Percentiles rank a stretch among this genome's conserved stretches.
Evolutionary conservation across 2,888 invertebrate genomes (phyloP).

Genomic region (Spilarctia lutea): DNA sequence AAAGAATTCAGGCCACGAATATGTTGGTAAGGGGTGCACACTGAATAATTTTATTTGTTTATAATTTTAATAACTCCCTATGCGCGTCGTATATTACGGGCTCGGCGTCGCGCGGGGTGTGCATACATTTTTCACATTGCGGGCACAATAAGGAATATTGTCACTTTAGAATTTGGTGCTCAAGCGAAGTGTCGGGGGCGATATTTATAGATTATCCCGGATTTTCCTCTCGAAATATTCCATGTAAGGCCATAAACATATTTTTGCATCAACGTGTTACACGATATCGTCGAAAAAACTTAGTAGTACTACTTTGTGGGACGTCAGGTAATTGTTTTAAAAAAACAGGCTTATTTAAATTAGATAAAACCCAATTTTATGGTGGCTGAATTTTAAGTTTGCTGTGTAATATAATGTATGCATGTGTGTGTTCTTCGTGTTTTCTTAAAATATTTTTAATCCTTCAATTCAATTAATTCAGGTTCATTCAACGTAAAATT

Average conservation of each 20-base stretch:
- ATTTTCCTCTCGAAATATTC: slow-evolving; percentile 78
- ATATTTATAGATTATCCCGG: slow-evolving; percentile 84
- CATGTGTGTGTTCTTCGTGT: too few species aligned
- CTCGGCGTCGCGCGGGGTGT: slow-evolving; percentile 62
- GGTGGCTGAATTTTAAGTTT: background rate
- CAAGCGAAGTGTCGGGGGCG: slow-evolving; percentile 68
- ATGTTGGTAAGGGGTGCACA: slow-evolving; percentile 65
- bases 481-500: background rate
- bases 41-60: slow-evolving; percentile 85
- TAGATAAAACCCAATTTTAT: too few species aligned
- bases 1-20: slow-evolving; percentile 71
- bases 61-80: slow-evolving; percentile 85
- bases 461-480: background rate
- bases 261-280: slow-evolving; percentile 56
- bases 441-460: background rate
- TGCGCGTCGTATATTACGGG: slow-evolving; percentile 64
- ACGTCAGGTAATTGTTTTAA: background rate
- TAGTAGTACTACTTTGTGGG: slow-evolving; percentile 11
- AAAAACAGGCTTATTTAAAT: background rate
- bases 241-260: slow-evolving; percentile 69
- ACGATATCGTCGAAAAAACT: slow-evolving; percentile 36
- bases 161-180: slow-evolving; percentile 80
- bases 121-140: slow-evolving; percentile 80
- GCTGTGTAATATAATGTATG: too few species aligned
- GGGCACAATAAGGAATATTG: slow-evolving; percentile 80